phyloP scores from a whole-genome alignment of 1,140 invertebrate genomes.

The Camponotus pennsylvanicus region DNA sequence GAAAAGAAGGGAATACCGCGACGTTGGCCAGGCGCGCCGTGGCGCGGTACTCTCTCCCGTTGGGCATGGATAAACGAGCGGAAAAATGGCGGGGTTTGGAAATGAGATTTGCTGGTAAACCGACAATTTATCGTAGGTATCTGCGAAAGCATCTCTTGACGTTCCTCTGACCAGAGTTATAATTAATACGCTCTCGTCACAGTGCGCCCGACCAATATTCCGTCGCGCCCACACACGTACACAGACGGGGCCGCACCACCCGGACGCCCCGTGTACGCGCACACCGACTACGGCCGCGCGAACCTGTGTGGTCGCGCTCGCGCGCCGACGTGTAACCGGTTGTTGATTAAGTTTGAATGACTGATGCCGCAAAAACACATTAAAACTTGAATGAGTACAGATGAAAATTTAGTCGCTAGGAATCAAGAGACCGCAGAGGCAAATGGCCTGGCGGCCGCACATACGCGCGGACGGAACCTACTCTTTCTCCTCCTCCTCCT shows the following conservation, averaged over 20 bases:
- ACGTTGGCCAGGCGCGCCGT: constrained; percentile 45
- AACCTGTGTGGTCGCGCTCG: constrained; percentile 51
- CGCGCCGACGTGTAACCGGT: constrained; percentile 77
- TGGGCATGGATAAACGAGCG: constrained; percentile 80
- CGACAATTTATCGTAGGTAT: constrained; percentile 86
- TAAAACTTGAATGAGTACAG: constrained; percentile 86
- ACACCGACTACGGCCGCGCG: constrained; percentile 44
- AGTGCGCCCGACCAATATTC: constrained; percentile 82
- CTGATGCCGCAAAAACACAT: constrained; percentile 86
- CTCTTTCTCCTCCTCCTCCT: constrained; percentile 57
- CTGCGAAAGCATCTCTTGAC: constrained; percentile 84
- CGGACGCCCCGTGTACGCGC: constrained; percentile 34
- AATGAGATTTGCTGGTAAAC: constrained; percentile 87
- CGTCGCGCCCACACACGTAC: constrained; percentile 77
- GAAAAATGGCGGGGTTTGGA: constrained; percentile 83
- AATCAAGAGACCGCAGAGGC: constrained; percentile 85
- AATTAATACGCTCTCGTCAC: constrained; percentile 86
- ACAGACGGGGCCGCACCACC: constrained; percentile 46
- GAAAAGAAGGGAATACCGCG: constrained; percentile 69
- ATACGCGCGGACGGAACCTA: constrained; percentile 71
- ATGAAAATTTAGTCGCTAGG: constrained; percentile 86
- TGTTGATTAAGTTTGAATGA: constrained; percentile 86
- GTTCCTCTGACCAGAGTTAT: constrained; percentile 85
- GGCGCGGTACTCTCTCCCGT: constrained; percentile 65
- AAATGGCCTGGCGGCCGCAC: constrained; percentile 84